phyloP scores from a whole-genome alignment of 2,113 vertebrate genomes.

The Hypocryptadius cinnamomeus region DNA sequence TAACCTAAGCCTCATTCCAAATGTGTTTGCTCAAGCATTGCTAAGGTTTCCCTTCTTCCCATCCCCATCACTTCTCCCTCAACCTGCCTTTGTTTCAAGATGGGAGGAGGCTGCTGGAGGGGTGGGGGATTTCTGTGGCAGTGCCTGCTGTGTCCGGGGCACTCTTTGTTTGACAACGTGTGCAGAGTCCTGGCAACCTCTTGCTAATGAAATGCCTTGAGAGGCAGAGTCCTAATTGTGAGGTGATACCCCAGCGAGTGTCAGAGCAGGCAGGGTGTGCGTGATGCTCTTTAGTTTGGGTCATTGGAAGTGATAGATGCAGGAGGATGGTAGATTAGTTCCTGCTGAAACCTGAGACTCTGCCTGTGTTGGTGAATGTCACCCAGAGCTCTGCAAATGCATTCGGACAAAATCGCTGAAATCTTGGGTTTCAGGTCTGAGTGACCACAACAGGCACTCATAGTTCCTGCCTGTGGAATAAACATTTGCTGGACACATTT shows the following conservation, averaged over 20 bases:
- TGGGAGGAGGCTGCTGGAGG: constrained; percentile 15
- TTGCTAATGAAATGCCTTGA: constrained; percentile 28
- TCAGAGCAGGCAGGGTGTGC: constrained; percentile 26
- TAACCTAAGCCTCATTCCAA: constrained; percentile 52
- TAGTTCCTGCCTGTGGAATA: constrained; percentile 32
- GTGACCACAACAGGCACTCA: constrained; percentile 23
- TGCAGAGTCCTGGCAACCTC: constrained; percentile 8
- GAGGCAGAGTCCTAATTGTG: constrained; percentile 41
- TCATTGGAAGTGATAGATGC: constrained; percentile 74
- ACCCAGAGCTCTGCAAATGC: constrained; percentile 54
- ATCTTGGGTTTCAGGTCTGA: constrained; percentile 64
- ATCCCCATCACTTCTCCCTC: constrained; percentile 19
- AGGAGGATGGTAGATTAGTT: constrained; percentile 60
- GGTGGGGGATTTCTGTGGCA: not conserved
- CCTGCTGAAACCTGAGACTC: constrained; percentile 69
- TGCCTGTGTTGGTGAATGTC: constrained; percentile 66
- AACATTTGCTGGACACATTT: constrained; percentile 19
- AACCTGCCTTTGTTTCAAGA: constrained; percentile 33
- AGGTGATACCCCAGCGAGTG: constrained; percentile 49
- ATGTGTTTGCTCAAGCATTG: constrained; percentile 62
- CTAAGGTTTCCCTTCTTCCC: constrained; percentile 11
- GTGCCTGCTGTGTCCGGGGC: constrained; percentile 13
- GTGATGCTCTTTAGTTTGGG: constrained; percentile 60
- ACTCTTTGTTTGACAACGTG: constrained; percentile 48
- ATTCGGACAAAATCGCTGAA: constrained; percentile 58